Evolutionary conservation across 2,797 vertebrate species (phyloP), one percentile per base, ranked within the genome.

Genomic region (Danio aesculapii): DNA sequence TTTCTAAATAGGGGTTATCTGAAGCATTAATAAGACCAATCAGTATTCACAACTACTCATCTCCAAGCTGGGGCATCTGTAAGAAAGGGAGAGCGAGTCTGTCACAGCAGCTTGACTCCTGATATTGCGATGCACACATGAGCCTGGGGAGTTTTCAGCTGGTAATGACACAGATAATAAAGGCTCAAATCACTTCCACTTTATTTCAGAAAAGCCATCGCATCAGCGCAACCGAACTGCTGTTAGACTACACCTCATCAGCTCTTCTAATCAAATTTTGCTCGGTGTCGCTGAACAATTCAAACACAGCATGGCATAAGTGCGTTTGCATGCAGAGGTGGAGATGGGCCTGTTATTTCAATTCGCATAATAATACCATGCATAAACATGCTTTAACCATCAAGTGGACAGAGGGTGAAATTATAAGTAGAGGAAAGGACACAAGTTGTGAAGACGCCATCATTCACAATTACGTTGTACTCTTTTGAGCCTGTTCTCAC

Each of bases 211-310:
- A 83, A 86, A 77, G 49, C 57, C 52, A 86, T 82, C 52, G 43
- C 8, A 6, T 41, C 19, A 41, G 70, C 12, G 69, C 75, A 64
- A 50, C 76, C 79, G 61, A 11, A 41, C 71, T 61, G 57, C 46
- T 19, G 55, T 77, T 57, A 30, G 17, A 64, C 69, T 80, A 63
- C 68, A 13, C 50, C 59, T 41, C 55, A n/a, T 16, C 75, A 63
- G 4, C 14, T 71, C 77, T 84, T 79, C 55, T 72, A 84, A 87
- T 86, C 84, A 78, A 53, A 73, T 77, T 68, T 50, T n/a, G 2
- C 47, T 78, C 58, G 66, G 79, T 87, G 62, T 52, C 11, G n/a
- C 69, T 77, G 68, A 68, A 72, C 30, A 52, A 83, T 30, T 58
- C 6, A 69, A 79, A 67, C 58, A 53, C 21, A 19, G 46, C 4